Conservation (phyloP, 2,113 vertebrate species). For the Theristicus caerulescens region DNA sequence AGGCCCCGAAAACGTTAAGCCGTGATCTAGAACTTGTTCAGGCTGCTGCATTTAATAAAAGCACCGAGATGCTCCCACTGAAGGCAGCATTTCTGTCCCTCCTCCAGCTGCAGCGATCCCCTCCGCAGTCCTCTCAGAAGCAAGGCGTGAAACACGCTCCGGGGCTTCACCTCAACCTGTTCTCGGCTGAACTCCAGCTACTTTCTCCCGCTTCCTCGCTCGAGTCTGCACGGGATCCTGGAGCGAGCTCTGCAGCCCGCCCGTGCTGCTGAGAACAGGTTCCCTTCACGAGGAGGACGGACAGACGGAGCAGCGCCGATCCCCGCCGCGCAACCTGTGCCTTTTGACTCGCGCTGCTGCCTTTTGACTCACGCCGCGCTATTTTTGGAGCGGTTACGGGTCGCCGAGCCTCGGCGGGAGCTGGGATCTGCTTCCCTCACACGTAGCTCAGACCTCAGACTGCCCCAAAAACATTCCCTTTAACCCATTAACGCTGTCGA, state of each 20-base stretch:
- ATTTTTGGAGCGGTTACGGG: not conserved
- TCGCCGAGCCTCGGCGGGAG: not conserved
- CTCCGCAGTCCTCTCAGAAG: not conserved
- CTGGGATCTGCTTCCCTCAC: not conserved
- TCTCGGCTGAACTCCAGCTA: not conserved
- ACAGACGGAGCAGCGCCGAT: fast-evolving
- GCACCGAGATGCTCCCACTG: fast-evolving
- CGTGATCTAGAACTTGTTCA: fast-evolving
- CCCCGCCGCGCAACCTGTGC: fast-evolving
- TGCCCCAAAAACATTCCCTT: not conserved
- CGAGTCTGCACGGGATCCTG: fast-evolving
- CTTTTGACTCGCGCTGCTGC: not conserved
- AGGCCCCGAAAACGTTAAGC: not conserved
- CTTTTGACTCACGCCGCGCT: not conserved
- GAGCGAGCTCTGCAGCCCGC: not conserved
- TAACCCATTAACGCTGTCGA: not conserved
- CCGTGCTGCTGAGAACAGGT: fast-evolving
- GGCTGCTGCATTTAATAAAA: not conserved
- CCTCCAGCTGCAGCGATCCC: no score
- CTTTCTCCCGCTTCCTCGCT: not conserved
- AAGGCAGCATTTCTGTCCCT: fast-evolving
- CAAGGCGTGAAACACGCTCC: fast-evolving
- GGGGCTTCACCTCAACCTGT: not conserved
- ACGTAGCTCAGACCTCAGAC: not conserved
- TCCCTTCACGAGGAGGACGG: not conserved